Evolutionary conservation across 2,113 vertebrate species (phyloP).

Genomic region (cat (Felis catus)): F.catus_Fca126_mat1.0 CM031411.1:57771001-57771500

Average conservation of each 20-base stretch:
- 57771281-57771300: not conserved
- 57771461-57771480: not conserved
- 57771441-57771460: not conserved
- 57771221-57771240: not conserved
- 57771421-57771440: not conserved
- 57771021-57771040: not conserved
- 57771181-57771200: not conserved
- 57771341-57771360: not conserved
- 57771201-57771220: not conserved
- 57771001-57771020: not conserved
- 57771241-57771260: constrained; percentile 24
- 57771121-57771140: not conserved
- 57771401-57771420: not conserved
- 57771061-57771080: not conserved
- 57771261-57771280: not conserved
- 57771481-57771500: not conserved
- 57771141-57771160: not conserved
- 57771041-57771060: not conserved
- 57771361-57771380: not conserved
- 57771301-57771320: not conserved
- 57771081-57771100: not conserved
- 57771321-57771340: not conserved
- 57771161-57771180: constrained; percentile 5
- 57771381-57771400: not conserved
- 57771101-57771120: not conserved